Evolutionary conservation across 1,140 invertebrate species (phyloP).

Genomic region (Pantala flavescens): DNA sequence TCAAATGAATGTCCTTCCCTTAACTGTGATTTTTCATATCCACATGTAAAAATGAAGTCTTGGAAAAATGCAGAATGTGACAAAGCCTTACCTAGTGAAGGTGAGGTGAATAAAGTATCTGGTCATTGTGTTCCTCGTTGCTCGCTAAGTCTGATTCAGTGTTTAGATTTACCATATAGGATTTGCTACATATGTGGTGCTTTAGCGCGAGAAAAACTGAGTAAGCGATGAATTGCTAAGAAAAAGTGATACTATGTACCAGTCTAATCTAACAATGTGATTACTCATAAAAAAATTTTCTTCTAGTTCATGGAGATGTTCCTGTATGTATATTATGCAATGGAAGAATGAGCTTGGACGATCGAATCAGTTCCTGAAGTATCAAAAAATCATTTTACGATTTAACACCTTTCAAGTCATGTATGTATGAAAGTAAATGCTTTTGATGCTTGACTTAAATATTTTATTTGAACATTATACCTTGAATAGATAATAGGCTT

Average conservation of each 20-base stretch:
- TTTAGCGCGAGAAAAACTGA: slow-evolving; percentile 17
- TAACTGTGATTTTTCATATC: too few species aligned
- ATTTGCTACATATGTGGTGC: slow-evolving; percentile 19
- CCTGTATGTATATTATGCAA: background rate
- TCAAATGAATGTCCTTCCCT: too few species aligned
- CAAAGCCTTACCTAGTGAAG: background rate
- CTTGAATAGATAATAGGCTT: too few species aligned
- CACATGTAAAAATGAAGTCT: background rate
- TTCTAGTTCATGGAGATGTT: background rate
- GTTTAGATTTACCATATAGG: slow-evolving; percentile 16
- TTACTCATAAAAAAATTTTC: background rate
- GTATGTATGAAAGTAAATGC: too few species aligned
- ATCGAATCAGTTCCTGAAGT: background rate
- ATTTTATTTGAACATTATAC: too few species aligned
- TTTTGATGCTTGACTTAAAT: too few species aligned
- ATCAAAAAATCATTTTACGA: too few species aligned
- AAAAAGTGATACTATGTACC: background rate
- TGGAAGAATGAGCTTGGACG: background rate
- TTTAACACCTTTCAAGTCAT: too few species aligned
- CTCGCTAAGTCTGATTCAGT: slow-evolving; percentile 21
- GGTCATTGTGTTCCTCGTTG: slow-evolving; percentile 21
- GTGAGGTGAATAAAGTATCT: background rate
- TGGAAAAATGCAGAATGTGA: background rate
- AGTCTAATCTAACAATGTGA: background rate
- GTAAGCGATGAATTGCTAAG: background rate